Evolutionary conservation across 2,888 invertebrate species (phyloP).

Genomic region (Hirtodrosophila confusa): DNA sequence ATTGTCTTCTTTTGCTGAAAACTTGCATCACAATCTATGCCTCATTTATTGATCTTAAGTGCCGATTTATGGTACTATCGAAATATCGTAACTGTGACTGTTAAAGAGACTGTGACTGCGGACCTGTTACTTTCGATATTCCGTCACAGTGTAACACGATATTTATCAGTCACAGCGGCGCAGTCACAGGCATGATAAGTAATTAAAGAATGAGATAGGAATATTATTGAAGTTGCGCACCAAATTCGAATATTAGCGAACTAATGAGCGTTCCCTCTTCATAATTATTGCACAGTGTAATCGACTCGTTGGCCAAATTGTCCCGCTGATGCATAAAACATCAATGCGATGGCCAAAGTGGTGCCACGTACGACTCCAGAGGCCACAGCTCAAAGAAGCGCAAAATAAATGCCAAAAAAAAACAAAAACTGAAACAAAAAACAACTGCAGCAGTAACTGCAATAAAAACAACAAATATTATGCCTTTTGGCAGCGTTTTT

Average conservation of each 20-base stretch:
- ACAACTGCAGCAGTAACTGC: conserved; percentile 14
- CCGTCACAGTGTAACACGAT: no score
- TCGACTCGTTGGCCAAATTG: conserved; percentile 45
- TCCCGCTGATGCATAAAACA: conserved; percentile 75
- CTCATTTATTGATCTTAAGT: no score
- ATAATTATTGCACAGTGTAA: conserved; percentile 38
- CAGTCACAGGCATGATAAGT: no score
- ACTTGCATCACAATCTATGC: no score
- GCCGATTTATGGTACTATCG: no score
- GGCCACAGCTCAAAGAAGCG: conserved; percentile 61
- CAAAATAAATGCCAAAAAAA: conserved; percentile 65
- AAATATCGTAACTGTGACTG: no score
- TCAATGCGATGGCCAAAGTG: conserved; percentile 63
- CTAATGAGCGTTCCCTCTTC: background rate
- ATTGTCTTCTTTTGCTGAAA: no score
- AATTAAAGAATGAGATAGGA: no score
- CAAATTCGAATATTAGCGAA: background rate
- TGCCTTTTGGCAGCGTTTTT: conserved; percentile 77
- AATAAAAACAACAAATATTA: conserved; percentile 53
- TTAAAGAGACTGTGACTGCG: no score
- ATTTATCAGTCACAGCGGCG: no score
- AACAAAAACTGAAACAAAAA: conserved; percentile 5
- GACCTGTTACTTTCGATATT: no score
- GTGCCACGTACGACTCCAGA: conserved; percentile 46
- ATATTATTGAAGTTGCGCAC: background rate